phyloP scores from a whole-genome alignment of 2,113 vertebrate genomes.

The Charina bottae region DNA sequence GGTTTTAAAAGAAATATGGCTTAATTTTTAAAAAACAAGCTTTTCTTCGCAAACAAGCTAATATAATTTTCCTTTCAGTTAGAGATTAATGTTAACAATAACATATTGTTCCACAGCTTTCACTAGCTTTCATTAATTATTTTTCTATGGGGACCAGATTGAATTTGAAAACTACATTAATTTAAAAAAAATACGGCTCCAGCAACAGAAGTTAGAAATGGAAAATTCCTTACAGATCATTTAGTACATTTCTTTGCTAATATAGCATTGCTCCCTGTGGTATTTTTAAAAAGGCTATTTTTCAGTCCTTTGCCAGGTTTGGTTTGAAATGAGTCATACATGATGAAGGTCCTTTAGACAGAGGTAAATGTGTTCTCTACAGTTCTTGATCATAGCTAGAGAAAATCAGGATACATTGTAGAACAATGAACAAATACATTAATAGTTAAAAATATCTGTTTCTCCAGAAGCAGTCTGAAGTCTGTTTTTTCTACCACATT shows the following conservation, averaged over 20 bases:
- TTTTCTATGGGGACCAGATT: conserved; percentile 37
- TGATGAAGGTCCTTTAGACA: not conserved
- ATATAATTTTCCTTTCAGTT: conserved; percentile 25
- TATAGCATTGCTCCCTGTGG: conserved; percentile 27
- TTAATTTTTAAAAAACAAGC: not conserved
- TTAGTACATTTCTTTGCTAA: conserved; percentile 19
- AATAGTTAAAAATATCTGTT: not conserved
- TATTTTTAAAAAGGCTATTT: conserved; percentile 19
- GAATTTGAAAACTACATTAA: conserved; percentile 30
- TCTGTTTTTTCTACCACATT: not conserved
- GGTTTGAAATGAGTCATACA: conserved; percentile 14
- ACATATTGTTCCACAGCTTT: conserved; percentile 25
- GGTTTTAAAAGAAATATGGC: conserved; percentile 1
- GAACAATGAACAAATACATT: not conserved
- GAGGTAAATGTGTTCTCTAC: conserved; percentile 11
- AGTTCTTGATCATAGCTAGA: not conserved
- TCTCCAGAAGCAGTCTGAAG: not conserved
- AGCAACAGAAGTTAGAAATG: not conserved
- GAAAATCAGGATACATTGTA: not conserved
- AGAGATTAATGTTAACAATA: conserved; percentile 41
- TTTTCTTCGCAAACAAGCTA: conserved; percentile 13
- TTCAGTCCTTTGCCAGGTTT: conserved; percentile 21
- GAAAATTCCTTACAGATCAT: conserved; percentile 22
- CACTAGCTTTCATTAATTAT: conserved; percentile 36
- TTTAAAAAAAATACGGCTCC: conserved; percentile 8